These are phyloP conservation scores for Poecilia wingei DNA, from an alignment of 2,797 vertebrate species.

Conservation along the genomic window DNA sequence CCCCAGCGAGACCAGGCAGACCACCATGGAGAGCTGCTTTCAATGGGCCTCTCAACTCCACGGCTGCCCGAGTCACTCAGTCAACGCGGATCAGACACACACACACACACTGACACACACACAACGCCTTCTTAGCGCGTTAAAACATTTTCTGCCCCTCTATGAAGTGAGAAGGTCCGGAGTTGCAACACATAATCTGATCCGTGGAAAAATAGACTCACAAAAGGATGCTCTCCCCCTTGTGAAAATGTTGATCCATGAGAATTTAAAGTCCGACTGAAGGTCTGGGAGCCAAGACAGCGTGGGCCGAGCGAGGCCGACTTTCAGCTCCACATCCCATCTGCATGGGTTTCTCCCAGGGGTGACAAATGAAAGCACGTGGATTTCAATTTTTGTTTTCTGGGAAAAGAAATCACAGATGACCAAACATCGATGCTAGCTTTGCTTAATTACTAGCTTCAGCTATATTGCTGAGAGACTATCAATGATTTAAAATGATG, in stretches of 20 bases:
- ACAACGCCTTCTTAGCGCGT: constrained; percentile 29
- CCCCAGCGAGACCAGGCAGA: constrained; percentile 78
- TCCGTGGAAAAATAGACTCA: constrained; percentile 72
- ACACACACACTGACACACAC: constrained; percentile 25
- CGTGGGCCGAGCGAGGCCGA: constrained; percentile 21
- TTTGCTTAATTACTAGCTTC: constrained; percentile 15
- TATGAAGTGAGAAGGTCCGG: constrained; percentile 53
- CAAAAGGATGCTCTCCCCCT: constrained; percentile 59
- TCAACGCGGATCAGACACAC: constrained; percentile 60
- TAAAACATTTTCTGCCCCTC: constrained; percentile 49
- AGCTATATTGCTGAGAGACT: constrained; percentile 9
- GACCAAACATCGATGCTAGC: background rate
- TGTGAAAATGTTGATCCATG: constrained; percentile 48
- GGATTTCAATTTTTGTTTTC: background rate
- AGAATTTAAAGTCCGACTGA: constrained; percentile 38
- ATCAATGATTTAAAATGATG: background rate
- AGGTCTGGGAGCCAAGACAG: constrained; percentile 37
- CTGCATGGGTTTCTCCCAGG: constrained; percentile 13
- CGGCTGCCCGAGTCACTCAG: constrained; percentile 79
- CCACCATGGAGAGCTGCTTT: constrained; percentile 74
- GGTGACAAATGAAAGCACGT: constrained; percentile 46
- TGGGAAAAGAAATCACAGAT: background rate
- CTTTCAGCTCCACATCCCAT: constrained; percentile 31
- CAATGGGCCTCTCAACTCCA: constrained; percentile 67
- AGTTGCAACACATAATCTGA: constrained; percentile 69